phyloP scores from a whole-genome alignment of 2,113 vertebrate genomes.

The Nyctibius bracteatus region DNA sequence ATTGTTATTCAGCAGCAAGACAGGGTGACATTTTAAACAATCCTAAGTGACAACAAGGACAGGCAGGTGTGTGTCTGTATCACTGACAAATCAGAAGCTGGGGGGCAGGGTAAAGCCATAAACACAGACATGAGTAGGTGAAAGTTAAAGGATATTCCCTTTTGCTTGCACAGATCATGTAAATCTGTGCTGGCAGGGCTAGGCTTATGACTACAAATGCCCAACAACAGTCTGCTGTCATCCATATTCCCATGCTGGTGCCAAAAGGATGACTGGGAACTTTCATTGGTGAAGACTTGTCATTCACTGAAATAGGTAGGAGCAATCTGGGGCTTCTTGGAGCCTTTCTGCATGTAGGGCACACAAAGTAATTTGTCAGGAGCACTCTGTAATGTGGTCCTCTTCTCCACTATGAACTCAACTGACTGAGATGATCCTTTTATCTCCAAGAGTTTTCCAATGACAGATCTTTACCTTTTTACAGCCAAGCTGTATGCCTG shows the following conservation, averaged over 20 bases:
- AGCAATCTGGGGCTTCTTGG: not conserved
- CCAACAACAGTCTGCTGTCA: not conserved
- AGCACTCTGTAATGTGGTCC: rapidly evolving
- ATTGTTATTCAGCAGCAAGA: not conserved
- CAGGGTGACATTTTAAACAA: not conserved
- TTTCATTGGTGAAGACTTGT: not conserved
- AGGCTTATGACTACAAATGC: not conserved
- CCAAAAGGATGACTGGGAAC: not conserved
- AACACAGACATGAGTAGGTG: not conserved
- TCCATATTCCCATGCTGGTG: rapidly evolving
- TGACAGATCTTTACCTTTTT: not conserved
- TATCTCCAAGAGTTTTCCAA: not conserved
- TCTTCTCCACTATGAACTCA: not conserved
- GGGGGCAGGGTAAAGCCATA: not conserved
- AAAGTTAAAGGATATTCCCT: not conserved
- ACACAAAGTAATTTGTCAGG: not conserved
- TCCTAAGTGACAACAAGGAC: not conserved
- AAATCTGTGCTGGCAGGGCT: not conserved
- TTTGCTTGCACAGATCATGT: not conserved
- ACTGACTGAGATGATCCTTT: not conserved
- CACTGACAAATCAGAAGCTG: not conserved
- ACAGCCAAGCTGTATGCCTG: not conserved
- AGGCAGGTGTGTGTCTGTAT: not conserved
- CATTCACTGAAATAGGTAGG: not conserved
- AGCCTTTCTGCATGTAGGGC: rapidly evolving